Conservation (phyloP, 1,140 invertebrate genomes). For the Drosophila serrata region DNA sequence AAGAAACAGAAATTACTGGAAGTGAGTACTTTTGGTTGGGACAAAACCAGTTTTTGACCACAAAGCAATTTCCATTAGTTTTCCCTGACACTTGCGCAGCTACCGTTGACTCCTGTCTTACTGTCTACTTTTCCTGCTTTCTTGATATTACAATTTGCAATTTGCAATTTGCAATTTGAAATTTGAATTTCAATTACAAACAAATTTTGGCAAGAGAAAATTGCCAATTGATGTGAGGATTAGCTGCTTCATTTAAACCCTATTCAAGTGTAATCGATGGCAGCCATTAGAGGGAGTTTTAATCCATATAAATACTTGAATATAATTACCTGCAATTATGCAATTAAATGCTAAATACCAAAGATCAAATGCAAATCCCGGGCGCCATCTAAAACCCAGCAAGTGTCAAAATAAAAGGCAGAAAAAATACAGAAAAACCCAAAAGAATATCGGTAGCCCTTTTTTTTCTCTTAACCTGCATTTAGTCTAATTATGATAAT, state of each 20-base stretch:
- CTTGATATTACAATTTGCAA: conserved; percentile 1
- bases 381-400: conserved; percentile 39
- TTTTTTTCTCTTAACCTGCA: conserved; percentile 48
- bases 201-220: too few relatives aligned
- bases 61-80: conserved; percentile 49
- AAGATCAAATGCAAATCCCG: background rate
- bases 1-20: conserved; percentile 38
- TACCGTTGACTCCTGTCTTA: conserved; percentile 19
- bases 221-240: background rate
- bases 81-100: conserved; percentile 47
- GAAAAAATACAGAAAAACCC: background rate
- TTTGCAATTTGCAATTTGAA: conserved; percentile 23
- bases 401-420: conserved; percentile 18
- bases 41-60: conserved; percentile 26
- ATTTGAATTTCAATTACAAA: background rate
- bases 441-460: conserved; percentile 27
- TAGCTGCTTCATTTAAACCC: conserved; percentile 22
- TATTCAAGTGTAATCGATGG: conserved; percentile 21
- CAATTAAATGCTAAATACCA: conserved; percentile 26
- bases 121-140: background rate
- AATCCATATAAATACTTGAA: background rate
- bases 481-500: conserved; percentile 83
- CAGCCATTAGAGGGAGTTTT: conserved; percentile 12
- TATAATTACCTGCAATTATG: conserved; percentile 32
- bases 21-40: background rate